Evolutionary conservation across 1,140 invertebrate genomes (phyloP).

Genomic region (Nephila pilipes): DNA sequence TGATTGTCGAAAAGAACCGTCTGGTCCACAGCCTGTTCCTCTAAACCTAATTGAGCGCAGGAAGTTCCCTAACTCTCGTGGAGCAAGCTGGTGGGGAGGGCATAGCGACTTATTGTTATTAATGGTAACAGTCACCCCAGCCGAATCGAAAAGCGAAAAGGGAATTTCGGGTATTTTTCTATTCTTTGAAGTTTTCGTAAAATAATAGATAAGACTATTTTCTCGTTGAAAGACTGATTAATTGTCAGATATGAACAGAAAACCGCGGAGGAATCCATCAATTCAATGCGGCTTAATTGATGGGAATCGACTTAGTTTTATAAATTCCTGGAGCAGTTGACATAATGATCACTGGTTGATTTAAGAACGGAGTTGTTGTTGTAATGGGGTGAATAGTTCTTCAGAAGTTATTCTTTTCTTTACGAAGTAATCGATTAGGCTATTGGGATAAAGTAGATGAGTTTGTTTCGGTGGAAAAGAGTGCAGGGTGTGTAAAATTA

Average conservation of each 20-base stretch:
- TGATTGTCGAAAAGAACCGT: slow-evolving; percentile 35
- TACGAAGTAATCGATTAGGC: too few species aligned
- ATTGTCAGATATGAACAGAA: slow-evolving; percentile 17
- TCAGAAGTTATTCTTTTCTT: too few species aligned
- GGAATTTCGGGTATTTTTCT: background rate
- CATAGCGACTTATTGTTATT: background rate
- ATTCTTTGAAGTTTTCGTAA: background rate
- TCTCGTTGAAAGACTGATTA: slow-evolving; percentile 4
- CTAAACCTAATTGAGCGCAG: slow-evolving; percentile 8
- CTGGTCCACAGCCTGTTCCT: background rate
- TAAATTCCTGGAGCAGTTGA: background rate
- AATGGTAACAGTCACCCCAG: slow-evolving; percentile 3
- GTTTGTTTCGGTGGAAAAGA: too few species aligned
- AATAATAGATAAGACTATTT: slow-evolving; percentile 10
- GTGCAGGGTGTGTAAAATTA: too few species aligned
- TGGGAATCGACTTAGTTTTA: background rate
- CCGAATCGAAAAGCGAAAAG: background rate
- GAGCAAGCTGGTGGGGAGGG: background rate
- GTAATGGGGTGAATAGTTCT: too few species aligned
- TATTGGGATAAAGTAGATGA: too few species aligned
- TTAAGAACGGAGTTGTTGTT: background rate
- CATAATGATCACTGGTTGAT: background rate
- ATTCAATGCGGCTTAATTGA: background rate
- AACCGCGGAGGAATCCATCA: background rate
- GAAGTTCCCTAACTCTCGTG: slow-evolving; percentile 1